Evolutionary conservation across 2,113 vertebrate genomes (phyloP).

Genomic region (Rattus rattus): DNA sequence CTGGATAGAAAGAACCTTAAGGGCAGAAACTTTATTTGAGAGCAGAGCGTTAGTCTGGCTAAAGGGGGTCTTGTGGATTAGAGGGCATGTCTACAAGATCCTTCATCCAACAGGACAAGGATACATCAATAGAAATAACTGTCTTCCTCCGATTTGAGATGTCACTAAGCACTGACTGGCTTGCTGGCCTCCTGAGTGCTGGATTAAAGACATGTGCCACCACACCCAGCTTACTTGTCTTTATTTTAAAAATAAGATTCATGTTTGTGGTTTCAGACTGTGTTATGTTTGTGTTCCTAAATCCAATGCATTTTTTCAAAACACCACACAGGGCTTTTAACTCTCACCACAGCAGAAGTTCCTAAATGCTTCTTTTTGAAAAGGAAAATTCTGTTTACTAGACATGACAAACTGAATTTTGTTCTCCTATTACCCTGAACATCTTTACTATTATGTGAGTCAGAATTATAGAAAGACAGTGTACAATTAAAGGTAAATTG

Average conservation of each 20-base stretch:
- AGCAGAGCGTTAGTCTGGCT: neutral
- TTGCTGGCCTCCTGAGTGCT: neutral
- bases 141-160: constrained; percentile 44
- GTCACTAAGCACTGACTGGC: neutral
- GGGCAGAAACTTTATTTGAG: neutral
- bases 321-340: constrained; percentile 3
- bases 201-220: neutral
- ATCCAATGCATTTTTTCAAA: neutral
- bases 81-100: neutral
- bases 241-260: constrained; percentile 11
- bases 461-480: constrained; percentile 45
- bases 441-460: constrained; percentile 8
- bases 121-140: neutral
- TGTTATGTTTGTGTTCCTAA: neutral
- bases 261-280: neutral
- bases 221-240: neutral
- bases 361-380: constrained; percentile 42
- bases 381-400: neutral
- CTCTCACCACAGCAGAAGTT: constrained; percentile 25
- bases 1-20: neutral
- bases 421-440: neutral
- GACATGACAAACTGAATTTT: constrained; percentile 39
- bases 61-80: neutral
- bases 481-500: constrained; percentile 34
- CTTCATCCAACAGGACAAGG: neutral